Conservation (phyloP, 2,113 vertebrate species). For the Paramisgurnus dabryanus region DNA sequence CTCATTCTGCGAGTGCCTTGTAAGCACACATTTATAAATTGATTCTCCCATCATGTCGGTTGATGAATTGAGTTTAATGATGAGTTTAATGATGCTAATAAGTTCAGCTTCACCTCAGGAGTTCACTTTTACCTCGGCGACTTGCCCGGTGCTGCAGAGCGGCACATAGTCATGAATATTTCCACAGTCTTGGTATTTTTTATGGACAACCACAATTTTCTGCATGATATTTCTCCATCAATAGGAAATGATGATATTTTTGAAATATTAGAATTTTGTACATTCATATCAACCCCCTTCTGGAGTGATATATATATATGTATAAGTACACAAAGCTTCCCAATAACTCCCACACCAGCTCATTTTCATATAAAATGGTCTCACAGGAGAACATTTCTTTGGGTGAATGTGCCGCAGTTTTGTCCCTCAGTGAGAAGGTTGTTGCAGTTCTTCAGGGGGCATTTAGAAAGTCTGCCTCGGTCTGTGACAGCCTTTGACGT, state of each 20-base stretch:
- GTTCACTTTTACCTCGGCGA: conserved; percentile 2
- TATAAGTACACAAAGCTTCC: conserved; percentile 19
- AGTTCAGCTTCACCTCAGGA: conserved; percentile 37
- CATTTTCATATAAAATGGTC: conserved; percentile 58
- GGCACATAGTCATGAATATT: conserved; percentile 40
- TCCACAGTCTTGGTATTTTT: conserved; percentile 12
- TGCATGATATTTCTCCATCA: conserved; percentile 37
- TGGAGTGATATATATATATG: conserved; percentile 3
- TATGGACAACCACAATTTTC: conserved; percentile 32
- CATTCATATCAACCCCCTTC: conserved; percentile 14
- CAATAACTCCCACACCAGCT: conserved; percentile 19
- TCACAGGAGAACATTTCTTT: conserved; percentile 29
- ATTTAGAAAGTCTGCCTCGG: conserved; percentile 19
- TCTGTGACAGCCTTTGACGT: not conserved
- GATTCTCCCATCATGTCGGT: conserved; percentile 22
- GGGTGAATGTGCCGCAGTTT: conserved; percentile 15
- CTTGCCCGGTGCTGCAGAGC: not conserved
- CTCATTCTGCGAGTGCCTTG: not conserved
- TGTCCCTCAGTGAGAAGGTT: conserved; percentile 15
- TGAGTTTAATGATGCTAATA: conserved; percentile 45
- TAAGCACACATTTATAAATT: conserved; percentile 29
- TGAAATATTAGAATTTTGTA: conserved; percentile 12
- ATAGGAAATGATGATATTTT: conserved; percentile 29
- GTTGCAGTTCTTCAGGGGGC: conserved; percentile 13
- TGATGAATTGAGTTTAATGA: not conserved